Evolutionary conservation across 2,113 vertebrate genomes (phyloP), one percentile per base, ranked within the genome.

Genomic region (Siniperca knerii): DNA sequence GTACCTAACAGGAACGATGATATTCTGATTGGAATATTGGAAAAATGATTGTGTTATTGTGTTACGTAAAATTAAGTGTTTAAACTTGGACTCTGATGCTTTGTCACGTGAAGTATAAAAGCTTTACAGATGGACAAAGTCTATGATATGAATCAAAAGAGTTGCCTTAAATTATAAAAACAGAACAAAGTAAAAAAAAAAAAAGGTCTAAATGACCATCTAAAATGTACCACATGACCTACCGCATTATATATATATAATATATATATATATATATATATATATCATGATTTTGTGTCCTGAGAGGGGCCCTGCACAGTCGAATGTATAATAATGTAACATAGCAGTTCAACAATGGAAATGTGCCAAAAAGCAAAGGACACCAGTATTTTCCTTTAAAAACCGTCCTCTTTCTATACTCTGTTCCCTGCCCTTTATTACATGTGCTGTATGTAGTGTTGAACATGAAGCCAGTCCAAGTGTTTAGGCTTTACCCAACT

Each of bases 321-420:
- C 6, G 86, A 85, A 87, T 89, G 90, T 91, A 86, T 48, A n/a
- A 58, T 65, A 52, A 88, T 79, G 62, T 77, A 75, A 65, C 23
- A n/a, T 33, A 77, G 57, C 79, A 50, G 54, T 71, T 64, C 18
- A 52, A 61, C 35, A 57, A 68, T 29, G 55, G 67, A 83, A 86
- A 86, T 29, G 89, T 88, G 88, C 79, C 84, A 87, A 85, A 85
- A 84, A 84, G 64, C 50, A 68, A 75, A 76, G 18, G 74, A 60
- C 74, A 62, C 70, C 87, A 75, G 85, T 86, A 80, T 88, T 87
- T 52, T 84, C 83, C 83, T 80, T 86, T 73, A 60, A 40, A 54
- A 9, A 6, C 6, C 20, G 29, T 20, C 25, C 4, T 3, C 0
- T 65, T 74, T 18, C 42, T 57, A 23, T 12, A 0, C 23, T 37